A percentile compares a stretch with the other conserved stretches of the same genome.
Conservation (phyloP, 1,140 invertebrate genomes). For the Drosophila repletoides region DNA sequence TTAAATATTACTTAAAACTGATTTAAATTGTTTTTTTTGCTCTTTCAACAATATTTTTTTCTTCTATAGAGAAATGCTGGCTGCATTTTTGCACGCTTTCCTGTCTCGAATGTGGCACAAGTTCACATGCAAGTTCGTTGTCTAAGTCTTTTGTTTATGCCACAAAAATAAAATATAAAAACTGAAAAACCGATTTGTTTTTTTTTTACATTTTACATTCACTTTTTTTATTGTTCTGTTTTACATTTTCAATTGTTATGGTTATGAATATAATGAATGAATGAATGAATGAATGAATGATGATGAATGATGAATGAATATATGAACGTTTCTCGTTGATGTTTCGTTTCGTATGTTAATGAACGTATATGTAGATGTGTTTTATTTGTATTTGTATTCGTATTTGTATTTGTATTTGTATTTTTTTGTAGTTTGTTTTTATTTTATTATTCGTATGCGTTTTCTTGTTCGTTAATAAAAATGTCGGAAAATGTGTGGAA, state of each 20-base stretch:
- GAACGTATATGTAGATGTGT: conserved; percentile 36
- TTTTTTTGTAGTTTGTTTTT: conserved; percentile 37
- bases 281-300: conserved; percentile 74
- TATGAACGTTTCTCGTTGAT: conserved; percentile 60
- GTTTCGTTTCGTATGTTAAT: conserved; percentile 30
- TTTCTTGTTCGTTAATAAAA: conserved; percentile 57
- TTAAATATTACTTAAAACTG: too few relatives aligned
- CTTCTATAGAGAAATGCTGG: too few relatives aligned
- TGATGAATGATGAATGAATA: conserved; percentile 69
- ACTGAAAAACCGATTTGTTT: background rate
- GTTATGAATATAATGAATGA: conserved; percentile 78
- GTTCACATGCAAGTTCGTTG: conserved; percentile 40
- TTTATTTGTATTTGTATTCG: conserved; percentile 16
- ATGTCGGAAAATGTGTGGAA: conserved; percentile 52
- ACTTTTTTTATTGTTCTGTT: conserved; percentile 78
- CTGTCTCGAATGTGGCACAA: too few relatives aligned
- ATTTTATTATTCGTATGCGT: conserved; percentile 11
- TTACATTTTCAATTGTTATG: conserved; percentile 78
- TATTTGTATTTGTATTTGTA: conserved; percentile 15
- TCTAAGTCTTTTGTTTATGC: conserved; percentile 34
- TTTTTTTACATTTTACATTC: conserved; percentile 73
- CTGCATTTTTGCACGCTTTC: too few relatives aligned
- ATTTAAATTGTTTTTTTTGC: too few relatives aligned
- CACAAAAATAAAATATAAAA: background rate
- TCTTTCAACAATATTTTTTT: too few relatives aligned